Evolutionary conservation across 2,888 invertebrate species (phyloP), one percentile per base, ranked within the genome.

Genomic region (Tipula vernalis): DNA sequence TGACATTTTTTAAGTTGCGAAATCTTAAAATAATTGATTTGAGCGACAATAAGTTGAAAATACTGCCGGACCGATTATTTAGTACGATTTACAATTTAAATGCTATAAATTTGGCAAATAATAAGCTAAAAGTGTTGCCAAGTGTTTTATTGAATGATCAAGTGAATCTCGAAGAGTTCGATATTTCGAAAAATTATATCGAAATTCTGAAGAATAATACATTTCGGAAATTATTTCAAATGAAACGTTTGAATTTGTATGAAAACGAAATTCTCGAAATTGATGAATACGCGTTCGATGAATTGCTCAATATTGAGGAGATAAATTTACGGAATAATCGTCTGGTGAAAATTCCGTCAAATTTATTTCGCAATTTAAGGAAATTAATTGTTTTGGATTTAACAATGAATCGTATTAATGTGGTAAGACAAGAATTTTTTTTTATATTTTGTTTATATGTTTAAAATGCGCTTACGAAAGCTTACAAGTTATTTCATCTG

Each of bases 101-200:
- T 0, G 90, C 91, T 12, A 90, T 91, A 36, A 91, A 91, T 88
- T 88, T 91, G 85, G 89, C 91, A 28, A 90, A 91, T 57, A 91
- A 91, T 88, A 91, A 91, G 86, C 90, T 95, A 10, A 90, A 90
- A 87, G 89, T 90, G 0, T 90, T 94, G 44, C 93, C 93, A 0
- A 91, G 91, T 18, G 91, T 90, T 2, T 88, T 94, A 5, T 92
- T 95, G 87, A 90, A 91, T 0, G 92, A 93, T 71, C 92, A 94
- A 87, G 88, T 90, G 13, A 90, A 91, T 87, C 90, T 96, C 36
- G 94, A 94, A 89, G 95, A 95, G 88, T 90, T 96, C 44, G 95
- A 95, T 90, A 91, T 95, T 86, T 94, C 94, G 2, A 92, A 93
- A 6, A 96, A 96, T 90, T 91, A 92, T 87, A 90, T 96, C 86